phyloP scores from a whole-genome alignment of 2,888 invertebrate genomes.

The Pristionchus exspectatus region DNA sequence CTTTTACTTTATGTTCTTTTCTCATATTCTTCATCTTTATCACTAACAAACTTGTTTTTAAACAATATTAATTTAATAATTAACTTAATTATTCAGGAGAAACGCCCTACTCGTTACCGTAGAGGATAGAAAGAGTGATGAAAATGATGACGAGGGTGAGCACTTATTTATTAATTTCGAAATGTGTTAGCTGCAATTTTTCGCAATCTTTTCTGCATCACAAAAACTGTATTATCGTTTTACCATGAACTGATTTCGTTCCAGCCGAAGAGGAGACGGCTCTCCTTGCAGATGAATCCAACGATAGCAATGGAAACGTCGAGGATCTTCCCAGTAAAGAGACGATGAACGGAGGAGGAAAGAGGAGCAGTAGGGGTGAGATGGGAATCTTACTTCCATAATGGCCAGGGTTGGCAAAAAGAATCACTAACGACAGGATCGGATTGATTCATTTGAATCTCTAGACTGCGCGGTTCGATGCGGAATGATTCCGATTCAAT shows the following conservation, averaged over 20 bases:
- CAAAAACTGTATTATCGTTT: no score
- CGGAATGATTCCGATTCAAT: no score
- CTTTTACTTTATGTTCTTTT: no score
- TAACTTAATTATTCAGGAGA: constrained; percentile 6
- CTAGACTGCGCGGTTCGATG: no score
- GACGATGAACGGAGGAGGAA: background rate
- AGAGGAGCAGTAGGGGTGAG: constrained; percentile 6
- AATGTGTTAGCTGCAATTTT: background rate
- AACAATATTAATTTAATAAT: background rate
- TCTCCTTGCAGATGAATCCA: background rate
- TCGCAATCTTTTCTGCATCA: no score
- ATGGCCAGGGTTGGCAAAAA: no score
- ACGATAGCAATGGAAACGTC: constrained; percentile 5
- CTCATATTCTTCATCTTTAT: no score
- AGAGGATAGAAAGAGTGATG: constrained; percentile 43
- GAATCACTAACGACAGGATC: no score
- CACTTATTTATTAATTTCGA: background rate
- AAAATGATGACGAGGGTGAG: constrained; percentile 41
- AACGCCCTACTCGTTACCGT: constrained; percentile 36
- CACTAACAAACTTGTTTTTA: background rate
- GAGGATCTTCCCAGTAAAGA: constrained; percentile 4
- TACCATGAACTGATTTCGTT: background rate
- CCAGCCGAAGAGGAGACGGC: constrained; percentile 49
- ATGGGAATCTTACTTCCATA: background rate
- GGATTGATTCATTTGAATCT: no score